Evolutionary conservation across 2,888 invertebrate species (phyloP), one percentile per base, ranked within the genome.

Genomic region (Colletes collaris): DNA sequence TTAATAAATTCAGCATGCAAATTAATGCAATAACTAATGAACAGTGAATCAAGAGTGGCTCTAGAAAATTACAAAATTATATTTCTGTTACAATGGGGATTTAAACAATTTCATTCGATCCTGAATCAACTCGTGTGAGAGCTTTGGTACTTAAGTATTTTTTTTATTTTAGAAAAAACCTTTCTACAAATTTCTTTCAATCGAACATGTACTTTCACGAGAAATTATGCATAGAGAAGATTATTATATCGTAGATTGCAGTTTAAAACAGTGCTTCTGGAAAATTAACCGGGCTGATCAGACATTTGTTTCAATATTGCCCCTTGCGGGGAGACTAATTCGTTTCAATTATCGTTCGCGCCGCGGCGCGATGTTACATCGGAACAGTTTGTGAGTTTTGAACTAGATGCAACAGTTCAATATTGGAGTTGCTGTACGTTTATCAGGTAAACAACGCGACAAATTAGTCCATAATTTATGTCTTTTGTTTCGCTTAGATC

Each of bases 311-410:
- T 59, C 13, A 16, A 35, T 49, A 10, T 55, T 55, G 46, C 49
- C 49, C 37, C 27, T 19, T 53, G 46, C 27, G n/a, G 37, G 5
- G n/a, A 8, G 37, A 40, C 56, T 64, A 56, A 65, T 72, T 52
- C 56, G 71, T 71, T 71, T 71, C 64, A 64, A 64, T 71, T 71
- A 71, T 59, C 59, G 53, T 46, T 16, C 27, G 53, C 10, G 46
- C 62, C 19, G 53, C 13, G 19, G 46, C 13, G 16, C 27, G 19
- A 10, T 40, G 69, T 53, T 62, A 62, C 70, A 44, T 53, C 16
- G 62, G 35, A 63, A 62, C 44, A 60, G 60, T 62, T 70, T 11
- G 53, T 27, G 69, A 69, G 53, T 55, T 62, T 55, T 53, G 35
- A 53, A 62, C 35, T 55, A 16, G 35, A 62, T 10, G 27, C 55